Conservation (phyloP, 2,113 vertebrate genomes). For the Bubo blakistoni region DNA sequence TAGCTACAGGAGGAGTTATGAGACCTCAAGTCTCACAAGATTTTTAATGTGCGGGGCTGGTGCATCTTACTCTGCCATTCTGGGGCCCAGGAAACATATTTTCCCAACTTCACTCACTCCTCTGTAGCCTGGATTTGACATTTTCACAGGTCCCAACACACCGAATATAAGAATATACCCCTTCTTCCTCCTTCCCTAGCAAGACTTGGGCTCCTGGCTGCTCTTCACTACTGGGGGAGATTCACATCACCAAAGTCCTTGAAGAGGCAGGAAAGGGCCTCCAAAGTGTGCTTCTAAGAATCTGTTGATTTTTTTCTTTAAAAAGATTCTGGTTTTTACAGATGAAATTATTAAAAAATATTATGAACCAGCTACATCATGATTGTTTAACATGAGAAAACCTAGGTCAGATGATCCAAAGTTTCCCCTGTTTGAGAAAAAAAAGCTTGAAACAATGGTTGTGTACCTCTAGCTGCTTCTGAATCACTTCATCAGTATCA, state of each 20-base stretch:
- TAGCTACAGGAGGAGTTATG: not conserved
- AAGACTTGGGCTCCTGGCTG: not conserved
- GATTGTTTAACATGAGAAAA: not conserved
- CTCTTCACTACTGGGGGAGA: not conserved
- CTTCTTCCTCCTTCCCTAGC: not conserved
- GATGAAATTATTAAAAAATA: not conserved
- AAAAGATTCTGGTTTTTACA: not conserved
- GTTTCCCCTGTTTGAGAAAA: not conserved
- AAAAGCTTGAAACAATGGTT: not conserved
- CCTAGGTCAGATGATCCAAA: not conserved
- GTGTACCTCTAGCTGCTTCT: constrained; percentile 75
- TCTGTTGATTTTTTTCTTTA: not conserved
- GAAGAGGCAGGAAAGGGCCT: not conserved
- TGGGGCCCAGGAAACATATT: not conserved
- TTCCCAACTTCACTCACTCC: not conserved
- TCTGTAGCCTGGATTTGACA: not conserved
- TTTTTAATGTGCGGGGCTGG: not conserved
- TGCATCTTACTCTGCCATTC: not conserved
- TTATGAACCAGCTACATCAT: not conserved
- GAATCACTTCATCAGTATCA: constrained; percentile 42
- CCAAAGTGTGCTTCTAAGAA: not conserved
- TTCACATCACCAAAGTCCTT: not conserved
- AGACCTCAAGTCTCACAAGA: not conserved
- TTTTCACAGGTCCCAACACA: not conserved
- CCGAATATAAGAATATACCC: not conserved